phyloP scores from a whole-genome alignment of 2,888 invertebrate genomes.

The Beris morrisii region DNA sequence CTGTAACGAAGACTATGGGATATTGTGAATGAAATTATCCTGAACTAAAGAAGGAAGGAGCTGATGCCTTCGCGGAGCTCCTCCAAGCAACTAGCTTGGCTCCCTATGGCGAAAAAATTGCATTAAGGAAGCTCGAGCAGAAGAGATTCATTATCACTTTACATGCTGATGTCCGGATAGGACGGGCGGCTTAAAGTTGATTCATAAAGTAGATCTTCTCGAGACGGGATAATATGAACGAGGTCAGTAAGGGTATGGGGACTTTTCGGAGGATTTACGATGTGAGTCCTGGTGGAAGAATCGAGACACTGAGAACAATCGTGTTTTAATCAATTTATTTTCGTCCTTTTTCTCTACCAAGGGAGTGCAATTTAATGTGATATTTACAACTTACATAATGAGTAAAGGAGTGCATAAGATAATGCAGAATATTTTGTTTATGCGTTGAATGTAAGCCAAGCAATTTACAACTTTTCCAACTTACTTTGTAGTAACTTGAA shows the following conservation, averaged over 20 bases:
- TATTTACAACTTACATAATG: too few relatives aligned
- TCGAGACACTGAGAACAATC: too few relatives aligned
- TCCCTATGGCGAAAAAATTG: slow-evolving; percentile 31
- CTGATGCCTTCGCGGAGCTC: not conserved
- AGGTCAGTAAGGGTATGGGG: not conserved
- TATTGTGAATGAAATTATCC: not conserved
- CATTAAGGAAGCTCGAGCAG: slow-evolving; percentile 29
- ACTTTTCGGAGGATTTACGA: too few relatives aligned
- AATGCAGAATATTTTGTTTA: too few relatives aligned
- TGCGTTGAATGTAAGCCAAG: too few relatives aligned
- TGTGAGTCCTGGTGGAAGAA: too few relatives aligned
- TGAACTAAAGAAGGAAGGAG: slow-evolving; percentile 10
- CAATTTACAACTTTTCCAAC: too few relatives aligned
- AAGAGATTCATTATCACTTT: slow-evolving; percentile 37
- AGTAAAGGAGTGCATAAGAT: too few relatives aligned
- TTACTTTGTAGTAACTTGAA: too few relatives aligned
- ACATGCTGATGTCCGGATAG: slow-evolving; percentile 2
- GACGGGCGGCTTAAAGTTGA: not conserved
- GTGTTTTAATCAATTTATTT: too few relatives aligned
- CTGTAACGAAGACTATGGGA: not conserved
- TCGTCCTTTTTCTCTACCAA: too few relatives aligned
- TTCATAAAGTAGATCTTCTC: slow-evolving; percentile 8
- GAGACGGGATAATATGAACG: not conserved
- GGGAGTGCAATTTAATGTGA: too few relatives aligned
- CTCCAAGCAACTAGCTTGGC: not conserved